phyloP scores from a whole-genome alignment of 2,797 vertebrate genomes.

The Loris lydekkerianus region DNA sequence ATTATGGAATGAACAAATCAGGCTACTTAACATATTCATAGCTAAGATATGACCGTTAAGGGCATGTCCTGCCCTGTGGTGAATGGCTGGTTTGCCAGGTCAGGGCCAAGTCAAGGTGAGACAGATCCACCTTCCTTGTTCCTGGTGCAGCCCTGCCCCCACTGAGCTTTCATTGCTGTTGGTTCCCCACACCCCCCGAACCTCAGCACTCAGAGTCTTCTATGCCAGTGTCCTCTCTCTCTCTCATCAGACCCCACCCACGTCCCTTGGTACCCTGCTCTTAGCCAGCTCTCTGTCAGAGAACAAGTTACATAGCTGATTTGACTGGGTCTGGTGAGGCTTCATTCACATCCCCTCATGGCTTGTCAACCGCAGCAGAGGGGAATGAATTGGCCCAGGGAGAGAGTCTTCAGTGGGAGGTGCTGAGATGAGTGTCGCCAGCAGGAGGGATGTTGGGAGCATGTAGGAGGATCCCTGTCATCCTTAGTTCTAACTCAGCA shows the following conservation, averaged over 20 bases:
- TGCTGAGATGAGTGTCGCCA: neutral
- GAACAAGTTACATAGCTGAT: neutral
- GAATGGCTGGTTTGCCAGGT: neutral
- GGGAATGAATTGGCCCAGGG: neutral
- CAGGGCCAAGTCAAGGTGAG: neutral
- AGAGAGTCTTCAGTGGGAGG: neutral
- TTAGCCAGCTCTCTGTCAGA: neutral
- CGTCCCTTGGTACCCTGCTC: neutral
- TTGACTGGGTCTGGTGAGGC: neutral
- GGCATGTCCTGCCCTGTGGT: neutral
- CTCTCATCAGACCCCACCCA: neutral
- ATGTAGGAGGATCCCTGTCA: neutral
- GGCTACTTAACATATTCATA: neutral
- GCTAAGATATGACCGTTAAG: neutral
- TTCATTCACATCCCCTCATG: neutral
- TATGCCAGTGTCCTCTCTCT: neutral
- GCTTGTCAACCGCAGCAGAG: neutral
- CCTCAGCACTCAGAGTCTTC: neutral
- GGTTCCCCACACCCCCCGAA: neutral
- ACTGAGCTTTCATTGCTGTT: neutral
- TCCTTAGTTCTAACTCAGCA: neutral
- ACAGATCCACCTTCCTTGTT: neutral
- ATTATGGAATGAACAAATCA: neutral
- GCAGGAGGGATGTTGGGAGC: neutral
- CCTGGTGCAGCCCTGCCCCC: neutral